Evolutionary conservation across 2,888 invertebrate species (phyloP), one percentile per base, ranked within the genome.

Genomic region (Aphrophora alni): DNA sequence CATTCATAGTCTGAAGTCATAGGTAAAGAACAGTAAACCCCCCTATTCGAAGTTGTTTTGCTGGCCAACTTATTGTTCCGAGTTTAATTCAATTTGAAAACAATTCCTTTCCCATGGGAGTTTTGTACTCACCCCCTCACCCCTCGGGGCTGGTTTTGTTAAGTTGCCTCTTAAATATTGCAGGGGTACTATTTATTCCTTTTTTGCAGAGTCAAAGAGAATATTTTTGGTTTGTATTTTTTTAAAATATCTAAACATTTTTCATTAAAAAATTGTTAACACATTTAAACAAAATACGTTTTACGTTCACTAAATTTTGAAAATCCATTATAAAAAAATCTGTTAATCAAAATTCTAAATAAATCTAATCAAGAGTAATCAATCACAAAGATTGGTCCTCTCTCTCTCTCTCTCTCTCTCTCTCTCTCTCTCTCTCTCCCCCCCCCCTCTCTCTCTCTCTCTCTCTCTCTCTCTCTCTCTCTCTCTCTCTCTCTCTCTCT

Each of bases 11-110:
- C 59, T 21, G 21, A 33, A 33, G 21, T 59, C 59, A 21, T 59
- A 59, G 21, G 21, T 59, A 59, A 59, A 59, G 59, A 59, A 59
- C 21, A 3, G 21, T 4, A 21, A 3, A 1, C 59, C 59, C 59
- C n/a, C 2, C 14, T 59, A n/a, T 1, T 21, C 59, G 21, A 59
- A 59, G 59, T 21, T 59, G 59, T 59, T 59, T 59, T 59, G 59
- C 21, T 59, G 59, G 59, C 4, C 21, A 21, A 59, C 59, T 59
- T 59, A 59, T 59, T 59, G 59, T 59, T 59, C 59, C 14, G 12
- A 59, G 59, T 59, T 59, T 59, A 59, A 59, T 59, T 59, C 59
- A 59, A 59, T 59, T 59, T 59, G 59, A 59, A 59, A 59, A 21
- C 59, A 59, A 59, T 59, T 59, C 59, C 59, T 59, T 59, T 21